Conservation (phyloP, 1,140 invertebrate genomes). For the Platyscapa corneri region DNA sequence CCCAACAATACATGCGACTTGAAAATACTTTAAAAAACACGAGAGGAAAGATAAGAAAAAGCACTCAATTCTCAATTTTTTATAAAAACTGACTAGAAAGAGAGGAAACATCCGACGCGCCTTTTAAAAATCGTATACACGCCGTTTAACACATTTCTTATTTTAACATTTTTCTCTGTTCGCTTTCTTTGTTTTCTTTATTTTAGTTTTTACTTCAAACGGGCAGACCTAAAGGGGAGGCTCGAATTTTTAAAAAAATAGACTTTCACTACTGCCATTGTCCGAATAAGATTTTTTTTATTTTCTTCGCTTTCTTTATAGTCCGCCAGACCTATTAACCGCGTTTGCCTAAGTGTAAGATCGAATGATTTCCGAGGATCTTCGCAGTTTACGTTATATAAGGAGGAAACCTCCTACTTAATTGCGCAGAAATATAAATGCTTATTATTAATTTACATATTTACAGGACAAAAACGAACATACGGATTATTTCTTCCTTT, state of each 20-base stretch:
- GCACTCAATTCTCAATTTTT: not conserved
- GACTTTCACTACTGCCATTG: slow-evolving; percentile 52
- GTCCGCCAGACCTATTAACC: slow-evolving; percentile 41
- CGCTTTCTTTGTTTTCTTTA: not conserved
- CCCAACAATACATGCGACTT: slow-evolving; percentile 9
- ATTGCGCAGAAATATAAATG: slow-evolving; percentile 66
- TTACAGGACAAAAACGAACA: slow-evolving; percentile 71
- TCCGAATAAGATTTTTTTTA: slow-evolving; percentile 56
- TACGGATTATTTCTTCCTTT: slow-evolving; percentile 56
- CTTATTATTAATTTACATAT: slow-evolving; percentile 71
- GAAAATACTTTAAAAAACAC: slow-evolving; percentile 30
- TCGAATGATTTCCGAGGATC: slow-evolving; percentile 3
- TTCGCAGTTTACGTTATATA: slow-evolving; percentile 20
- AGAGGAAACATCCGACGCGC: not conserved
- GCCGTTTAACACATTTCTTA: not conserved
- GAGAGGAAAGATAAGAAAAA: not conserved
- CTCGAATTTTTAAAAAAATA: slow-evolving; percentile 54
- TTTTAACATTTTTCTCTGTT: not conserved
- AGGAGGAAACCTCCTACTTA: slow-evolving; percentile 26
- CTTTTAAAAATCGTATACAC: not conserved
- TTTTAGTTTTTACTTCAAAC: slow-evolving; percentile 28
- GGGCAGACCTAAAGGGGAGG: slow-evolving; percentile 39
- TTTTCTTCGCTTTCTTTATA: slow-evolving; percentile 42
- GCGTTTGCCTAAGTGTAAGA: slow-evolving; percentile 44
- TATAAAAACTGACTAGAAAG: slow-evolving; percentile 49